Conservation (phyloP, 2,797 vertebrate species). For the Coracias cyanogaster region DNA sequence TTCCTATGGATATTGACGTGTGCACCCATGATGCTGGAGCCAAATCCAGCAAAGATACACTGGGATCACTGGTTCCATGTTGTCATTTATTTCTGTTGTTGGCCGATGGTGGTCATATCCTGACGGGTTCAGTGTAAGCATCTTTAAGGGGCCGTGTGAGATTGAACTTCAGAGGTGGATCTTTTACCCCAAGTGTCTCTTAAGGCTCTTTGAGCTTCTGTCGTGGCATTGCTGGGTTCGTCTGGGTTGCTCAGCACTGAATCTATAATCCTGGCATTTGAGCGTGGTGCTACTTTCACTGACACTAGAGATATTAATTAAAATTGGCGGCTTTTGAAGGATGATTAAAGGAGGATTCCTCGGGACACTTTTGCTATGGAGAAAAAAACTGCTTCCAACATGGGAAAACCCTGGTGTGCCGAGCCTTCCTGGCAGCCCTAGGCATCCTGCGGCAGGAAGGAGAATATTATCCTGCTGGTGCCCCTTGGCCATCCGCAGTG, state of each 20-base stretch:
- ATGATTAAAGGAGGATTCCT: not conserved
- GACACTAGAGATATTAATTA: not conserved
- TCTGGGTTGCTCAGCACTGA: not conserved
- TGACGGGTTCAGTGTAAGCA: not conserved
- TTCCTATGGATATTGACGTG: not conserved
- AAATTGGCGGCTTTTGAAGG: not conserved
- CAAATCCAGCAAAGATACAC: not conserved
- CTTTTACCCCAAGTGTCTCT: not conserved
- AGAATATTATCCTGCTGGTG: not conserved
- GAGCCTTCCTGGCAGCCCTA: not conserved
- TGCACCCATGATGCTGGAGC: not conserved
- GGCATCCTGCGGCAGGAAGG: not conserved
- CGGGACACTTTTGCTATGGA: not conserved
- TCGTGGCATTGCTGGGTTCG: not conserved
- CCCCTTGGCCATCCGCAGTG: not conserved
- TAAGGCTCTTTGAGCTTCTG: not conserved
- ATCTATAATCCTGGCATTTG: not conserved
- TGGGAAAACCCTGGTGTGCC: not conserved
- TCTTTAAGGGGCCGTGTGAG: not conserved
- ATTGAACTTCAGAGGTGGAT: not conserved
- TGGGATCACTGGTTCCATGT: not conserved
- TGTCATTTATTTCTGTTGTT: not conserved
- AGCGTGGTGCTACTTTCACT: not conserved
- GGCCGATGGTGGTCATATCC: not conserved
- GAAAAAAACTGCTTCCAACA: fast-evolving